Percentiles rank a stretch among this genome's conserved stretches.
These are phyloP conservation scores for Vipera latastei DNA, from an alignment of 2,797 vertebrate species.

Conservation along the genomic window DNA sequence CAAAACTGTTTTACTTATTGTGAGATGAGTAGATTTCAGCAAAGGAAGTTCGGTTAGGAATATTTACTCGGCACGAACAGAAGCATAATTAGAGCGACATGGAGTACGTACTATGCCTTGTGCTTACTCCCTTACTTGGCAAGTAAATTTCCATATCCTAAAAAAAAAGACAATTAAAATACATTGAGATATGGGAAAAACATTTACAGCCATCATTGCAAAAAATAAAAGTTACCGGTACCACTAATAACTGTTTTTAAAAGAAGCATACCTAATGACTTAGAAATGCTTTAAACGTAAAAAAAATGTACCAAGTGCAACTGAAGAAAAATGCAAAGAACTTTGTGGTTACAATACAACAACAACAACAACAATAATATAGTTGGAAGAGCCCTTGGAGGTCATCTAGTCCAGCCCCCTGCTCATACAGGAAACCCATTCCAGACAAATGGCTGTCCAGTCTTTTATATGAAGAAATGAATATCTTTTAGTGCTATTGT, in stretches of 20 bases:
- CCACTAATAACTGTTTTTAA: slow-evolving; percentile 5
- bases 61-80: neutral
- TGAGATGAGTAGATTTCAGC: slow-evolving; percentile 7
- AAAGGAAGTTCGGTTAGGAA: slow-evolving; percentile 1
- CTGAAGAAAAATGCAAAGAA: slow-evolving; percentile 23
- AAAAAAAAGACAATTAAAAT: slow-evolving; percentile 25
- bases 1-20: slow-evolving; percentile 40
- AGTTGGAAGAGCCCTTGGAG: no score
- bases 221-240: neutral
- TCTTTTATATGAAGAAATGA: neutral
- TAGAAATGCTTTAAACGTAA: slow-evolving; percentile 16
- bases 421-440: no score
- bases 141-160: slow-evolving; percentile 25
- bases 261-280: slow-evolving; percentile 16
- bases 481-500: neutral
- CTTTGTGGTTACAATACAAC: slow-evolving; percentile 11
- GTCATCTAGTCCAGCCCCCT: no score
- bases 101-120: slow-evolving; percentile 23
- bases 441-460: no score
- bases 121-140: slow-evolving; percentile 32
- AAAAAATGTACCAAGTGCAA: slow-evolving; percentile 22
- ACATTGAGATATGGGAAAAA: slow-evolving; percentile 32
- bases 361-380: no score
- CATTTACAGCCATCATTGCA: slow-evolving; percentile 21
- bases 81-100: neutral